Conservation (phyloP, 2,797 vertebrate species). For the Parauchenoglanis punctatus region DNA sequence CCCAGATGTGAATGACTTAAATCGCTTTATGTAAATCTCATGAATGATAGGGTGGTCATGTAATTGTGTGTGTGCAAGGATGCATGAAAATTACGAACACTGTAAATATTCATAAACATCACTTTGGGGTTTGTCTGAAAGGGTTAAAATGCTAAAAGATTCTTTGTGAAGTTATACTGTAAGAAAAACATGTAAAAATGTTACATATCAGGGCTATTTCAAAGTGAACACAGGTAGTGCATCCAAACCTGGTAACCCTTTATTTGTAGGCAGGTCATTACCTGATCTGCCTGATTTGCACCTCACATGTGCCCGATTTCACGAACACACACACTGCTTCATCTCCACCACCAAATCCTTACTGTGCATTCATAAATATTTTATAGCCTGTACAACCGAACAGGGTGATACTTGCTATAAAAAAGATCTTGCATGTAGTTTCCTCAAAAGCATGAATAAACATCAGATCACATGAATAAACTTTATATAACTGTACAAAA, state of each 20-base stretch:
- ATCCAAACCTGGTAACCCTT: not conserved
- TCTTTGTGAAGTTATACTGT: no score
- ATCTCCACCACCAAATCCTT: no score
- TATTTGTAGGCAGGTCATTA: not conserved
- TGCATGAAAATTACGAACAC: not conserved
- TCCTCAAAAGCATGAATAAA: constrained; percentile 1
- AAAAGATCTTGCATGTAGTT: not conserved
- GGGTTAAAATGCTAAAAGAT: not conserved
- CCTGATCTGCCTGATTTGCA: not conserved
- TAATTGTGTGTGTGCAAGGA: not conserved
- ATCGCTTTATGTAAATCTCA: constrained; percentile 7
- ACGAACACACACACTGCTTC: no score
- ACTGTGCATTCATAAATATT: constrained; percentile 4
- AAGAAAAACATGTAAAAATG: no score
- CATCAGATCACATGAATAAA: not conserved
- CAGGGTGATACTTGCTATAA: not conserved
- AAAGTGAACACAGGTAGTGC: not conserved
- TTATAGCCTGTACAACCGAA: not conserved
- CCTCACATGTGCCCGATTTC: not conserved
- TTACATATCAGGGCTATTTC: not conserved
- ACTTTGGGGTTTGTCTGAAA: not conserved
- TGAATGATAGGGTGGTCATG: not conserved
- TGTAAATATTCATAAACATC: not conserved
- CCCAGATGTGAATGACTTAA: constrained; percentile 6
- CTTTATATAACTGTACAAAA: not conserved